Percentiles rank a stretch among this genome's conserved stretches.
Conservation (phyloP, 1,140 invertebrate genomes). For the Nephila pilipes region DNA sequence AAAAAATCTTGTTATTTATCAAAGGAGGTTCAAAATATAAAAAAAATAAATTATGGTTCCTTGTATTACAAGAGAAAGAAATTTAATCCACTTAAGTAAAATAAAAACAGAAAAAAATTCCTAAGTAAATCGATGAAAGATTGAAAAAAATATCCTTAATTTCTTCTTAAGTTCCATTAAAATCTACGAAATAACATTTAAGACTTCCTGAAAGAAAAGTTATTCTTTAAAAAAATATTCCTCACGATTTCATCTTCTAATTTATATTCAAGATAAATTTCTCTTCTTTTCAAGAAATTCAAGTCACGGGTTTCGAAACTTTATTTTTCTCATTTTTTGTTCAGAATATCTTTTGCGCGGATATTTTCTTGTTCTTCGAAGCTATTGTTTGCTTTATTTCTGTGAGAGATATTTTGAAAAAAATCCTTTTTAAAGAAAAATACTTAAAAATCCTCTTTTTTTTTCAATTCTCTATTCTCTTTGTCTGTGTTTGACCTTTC, state of each 20-base stretch:
- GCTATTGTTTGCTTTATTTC: conserved; percentile 4
- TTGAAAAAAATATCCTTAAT: neutral
- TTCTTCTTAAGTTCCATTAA: neutral
- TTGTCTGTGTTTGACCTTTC: neutral
- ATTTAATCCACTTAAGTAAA: too few relatives aligned
- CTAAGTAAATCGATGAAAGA: too few relatives aligned
- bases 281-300: neutral
- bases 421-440: neutral
- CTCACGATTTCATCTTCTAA: conserved; percentile 7
- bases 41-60: too few relatives aligned
- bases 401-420: neutral
- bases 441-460: neutral
- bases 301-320: conserved; percentile 5
- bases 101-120: too few relatives aligned
- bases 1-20: too few relatives aligned
- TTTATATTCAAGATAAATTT: conserved; percentile 12
- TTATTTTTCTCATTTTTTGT: neutral
- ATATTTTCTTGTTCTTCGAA: neutral
- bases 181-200: conserved; percentile 2
- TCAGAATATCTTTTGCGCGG: neutral
- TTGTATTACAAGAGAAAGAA: too few relatives aligned
- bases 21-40: too few relatives aligned
- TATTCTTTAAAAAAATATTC: neutral
- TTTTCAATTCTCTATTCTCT: too few relatives aligned
- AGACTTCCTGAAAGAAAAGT: neutral